phyloP scores from a whole-genome alignment of 2,113 vertebrate species.

The Brachirus orientalis region DNA sequence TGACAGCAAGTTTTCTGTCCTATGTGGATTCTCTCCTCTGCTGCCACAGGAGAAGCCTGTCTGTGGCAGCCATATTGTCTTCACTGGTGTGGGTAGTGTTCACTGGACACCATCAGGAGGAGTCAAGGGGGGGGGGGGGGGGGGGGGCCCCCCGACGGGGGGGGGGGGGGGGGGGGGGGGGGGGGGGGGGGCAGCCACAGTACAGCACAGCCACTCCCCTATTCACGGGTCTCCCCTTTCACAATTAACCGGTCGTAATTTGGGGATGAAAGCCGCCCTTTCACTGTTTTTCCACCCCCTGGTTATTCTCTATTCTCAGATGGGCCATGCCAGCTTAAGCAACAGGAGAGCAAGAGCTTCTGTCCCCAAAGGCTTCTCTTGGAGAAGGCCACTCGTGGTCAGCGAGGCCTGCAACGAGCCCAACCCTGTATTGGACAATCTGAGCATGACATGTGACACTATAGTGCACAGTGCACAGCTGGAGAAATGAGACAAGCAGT shows the following conservation, averaged over 20 bases:
- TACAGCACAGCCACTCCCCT: slow-evolving; percentile 61
- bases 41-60: slow-evolving; percentile 75
- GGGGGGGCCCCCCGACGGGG: not conserved
- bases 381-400: slow-evolving; percentile 52
- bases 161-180: slow-evolving; percentile 14
- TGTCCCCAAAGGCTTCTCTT: slow-evolving; percentile 42
- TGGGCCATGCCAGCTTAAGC: slow-evolving; percentile 66
- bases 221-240: slow-evolving; percentile 75
- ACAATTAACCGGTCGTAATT: slow-evolving; percentile 83
- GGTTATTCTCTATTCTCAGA: slow-evolving; percentile 44
- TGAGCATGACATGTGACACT: slow-evolving; percentile 55
- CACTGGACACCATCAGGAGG: slow-evolving; percentile 34
- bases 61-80: slow-evolving; percentile 72
- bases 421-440: slow-evolving; percentile 38
- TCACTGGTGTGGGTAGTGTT: slow-evolving; percentile 60
- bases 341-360: slow-evolving; percentile 34
- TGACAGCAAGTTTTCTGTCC: slow-evolving; percentile 76
- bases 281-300: slow-evolving; percentile 42
- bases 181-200: slow-evolving; percentile 35
- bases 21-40: slow-evolving; percentile 59
- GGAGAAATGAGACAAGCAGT: slow-evolving; percentile 45
- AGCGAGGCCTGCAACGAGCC: slow-evolving; percentile 57
- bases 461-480: slow-evolving; percentile 62
- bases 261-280: slow-evolving; percentile 74
- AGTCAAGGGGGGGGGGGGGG: not conserved